Evolutionary conservation across 2,888 invertebrate genomes (phyloP).

Genomic region (Drosophila nigricruria): DNA sequence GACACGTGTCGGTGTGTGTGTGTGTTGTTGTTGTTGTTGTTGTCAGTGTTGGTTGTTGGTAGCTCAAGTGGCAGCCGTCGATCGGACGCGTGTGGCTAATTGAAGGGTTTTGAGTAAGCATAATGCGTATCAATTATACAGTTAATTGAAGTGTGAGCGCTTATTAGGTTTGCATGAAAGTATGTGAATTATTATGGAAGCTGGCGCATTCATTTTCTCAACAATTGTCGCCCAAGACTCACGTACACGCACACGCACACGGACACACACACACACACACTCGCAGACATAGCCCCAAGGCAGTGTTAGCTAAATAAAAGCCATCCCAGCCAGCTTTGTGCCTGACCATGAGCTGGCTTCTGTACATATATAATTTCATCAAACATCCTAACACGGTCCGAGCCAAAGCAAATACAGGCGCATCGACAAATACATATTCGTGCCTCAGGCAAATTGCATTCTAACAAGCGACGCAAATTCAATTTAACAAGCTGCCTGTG

Average conservation of each 20-base stretch:
- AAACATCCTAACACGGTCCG: constrained; percentile 39
- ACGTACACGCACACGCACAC: not conserved
- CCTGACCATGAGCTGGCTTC: constrained; percentile 12
- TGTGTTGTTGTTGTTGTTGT: constrained; percentile 2
- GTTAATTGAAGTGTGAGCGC: constrained; percentile 58
- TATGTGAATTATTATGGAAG: constrained; percentile 27
- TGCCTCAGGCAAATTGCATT: constrained; percentile 83
- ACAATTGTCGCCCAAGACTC: constrained; percentile 24
- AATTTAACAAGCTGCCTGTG: constrained; percentile 81
- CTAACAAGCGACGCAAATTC: constrained; percentile 83
- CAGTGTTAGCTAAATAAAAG: constrained; percentile 34
- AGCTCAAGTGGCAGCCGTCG: constrained; percentile 55
- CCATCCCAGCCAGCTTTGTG: constrained; percentile 3
- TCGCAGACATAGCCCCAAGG: constrained; percentile 15
- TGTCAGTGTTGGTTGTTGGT: constrained; percentile 20
- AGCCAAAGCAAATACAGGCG: constrained; percentile 63
- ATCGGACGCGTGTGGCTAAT: constrained; percentile 69
- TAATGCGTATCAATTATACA: constrained; percentile 74
- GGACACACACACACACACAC: not conserved
- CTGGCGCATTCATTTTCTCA: constrained; percentile 22
- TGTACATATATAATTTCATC: constrained; percentile 59
- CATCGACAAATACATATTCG: constrained; percentile 31
- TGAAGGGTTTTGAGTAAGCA: constrained; percentile 36
- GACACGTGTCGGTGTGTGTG: constrained; percentile 51
- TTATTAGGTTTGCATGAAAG: constrained; percentile 17